Conservation (phyloP, 2,113 vertebrate genomes). For the Oophaga pumilio region DNA sequence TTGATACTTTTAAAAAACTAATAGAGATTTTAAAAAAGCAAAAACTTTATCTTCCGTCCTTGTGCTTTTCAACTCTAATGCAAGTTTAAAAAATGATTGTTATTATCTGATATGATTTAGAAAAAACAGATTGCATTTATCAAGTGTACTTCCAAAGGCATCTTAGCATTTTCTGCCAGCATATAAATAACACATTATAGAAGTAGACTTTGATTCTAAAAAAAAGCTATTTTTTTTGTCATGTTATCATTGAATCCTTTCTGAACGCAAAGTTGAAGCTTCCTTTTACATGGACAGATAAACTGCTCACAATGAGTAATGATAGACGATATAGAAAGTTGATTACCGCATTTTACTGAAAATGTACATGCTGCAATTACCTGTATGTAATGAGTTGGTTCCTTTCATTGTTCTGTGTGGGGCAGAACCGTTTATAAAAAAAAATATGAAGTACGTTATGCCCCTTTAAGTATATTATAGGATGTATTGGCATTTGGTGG, state of each 20-base stretch:
- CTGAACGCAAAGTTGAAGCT: neutral
- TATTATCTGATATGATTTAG: constrained; percentile 1
- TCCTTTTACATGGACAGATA: too few relatives aligned
- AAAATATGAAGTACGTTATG: too few relatives aligned
- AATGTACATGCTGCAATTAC: too few relatives aligned
- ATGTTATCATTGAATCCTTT: neutral
- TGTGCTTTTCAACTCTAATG: neutral
- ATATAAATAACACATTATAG: constrained; percentile 40
- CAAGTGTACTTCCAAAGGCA: constrained; percentile 33
- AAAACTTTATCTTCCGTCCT: neutral
- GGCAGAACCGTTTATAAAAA: too few relatives aligned
- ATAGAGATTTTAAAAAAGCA: neutral
- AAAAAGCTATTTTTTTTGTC: constrained; percentile 6
- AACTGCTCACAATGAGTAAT: too few relatives aligned
- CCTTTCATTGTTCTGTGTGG: too few relatives aligned
- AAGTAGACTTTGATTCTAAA: neutral
- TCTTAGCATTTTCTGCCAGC: constrained; percentile 9
- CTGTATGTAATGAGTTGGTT: too few relatives aligned
- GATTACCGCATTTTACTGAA: too few relatives aligned
- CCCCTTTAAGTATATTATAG: too few relatives aligned
- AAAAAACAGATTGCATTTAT: constrained; percentile 32
- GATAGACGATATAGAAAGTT: too few relatives aligned
- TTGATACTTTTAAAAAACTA: too few relatives aligned
- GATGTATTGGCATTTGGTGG: too few relatives aligned
- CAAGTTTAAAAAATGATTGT: neutral